Evolutionary conservation across 1,140 invertebrate species (phyloP).

Genomic region (Drosophila pectinifera): DNA sequence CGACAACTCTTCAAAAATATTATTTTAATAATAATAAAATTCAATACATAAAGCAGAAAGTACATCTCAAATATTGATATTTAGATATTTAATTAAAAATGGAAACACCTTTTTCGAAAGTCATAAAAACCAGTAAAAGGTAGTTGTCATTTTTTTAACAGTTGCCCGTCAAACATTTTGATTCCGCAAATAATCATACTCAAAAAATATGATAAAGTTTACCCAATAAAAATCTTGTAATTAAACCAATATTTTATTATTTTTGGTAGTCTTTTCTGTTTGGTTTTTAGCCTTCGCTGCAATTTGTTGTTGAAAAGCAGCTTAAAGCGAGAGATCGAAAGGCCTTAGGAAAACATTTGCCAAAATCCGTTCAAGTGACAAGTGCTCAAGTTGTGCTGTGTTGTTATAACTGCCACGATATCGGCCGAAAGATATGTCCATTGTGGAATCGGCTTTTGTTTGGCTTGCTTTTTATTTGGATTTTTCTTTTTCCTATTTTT

Average conservation of each 20-base stretch:
- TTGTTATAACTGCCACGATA: slow-evolving; percentile 55
- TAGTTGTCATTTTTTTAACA: background rate
- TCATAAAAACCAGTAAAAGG: slow-evolving; percentile 1
- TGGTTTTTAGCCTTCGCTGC: slow-evolving; percentile 36
- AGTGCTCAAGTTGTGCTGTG: slow-evolving; percentile 52
- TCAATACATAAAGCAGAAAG: background rate
- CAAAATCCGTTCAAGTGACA: slow-evolving; percentile 69
- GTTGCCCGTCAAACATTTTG: slow-evolving; percentile 8
- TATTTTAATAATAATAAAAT: background rate
- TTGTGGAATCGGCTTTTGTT: slow-evolving; percentile 57
- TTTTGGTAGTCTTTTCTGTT: slow-evolving; percentile 20
- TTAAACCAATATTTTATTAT: slow-evolving; percentile 22
- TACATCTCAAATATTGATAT: background rate
- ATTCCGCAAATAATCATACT: slow-evolving; percentile 8
- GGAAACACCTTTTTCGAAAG: background rate
- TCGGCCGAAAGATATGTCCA: slow-evolving; percentile 45
- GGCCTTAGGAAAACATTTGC: slow-evolving; percentile 78
- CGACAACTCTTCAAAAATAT: background rate
- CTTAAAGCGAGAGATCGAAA: slow-evolving; percentile 64
- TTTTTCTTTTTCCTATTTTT: slow-evolving; percentile 31
- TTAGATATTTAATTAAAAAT: slow-evolving; percentile 10
- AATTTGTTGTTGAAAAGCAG: slow-evolving; percentile 58
- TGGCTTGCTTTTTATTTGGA: slow-evolving; percentile 24
- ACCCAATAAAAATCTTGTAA: slow-evolving; percentile 30
- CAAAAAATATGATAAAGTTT: slow-evolving; percentile 17